Evolutionary conservation across 2,113 vertebrate species (phyloP), one percentile per base, ranked within the genome.

Genomic region (Coracopsis vasa): DNA sequence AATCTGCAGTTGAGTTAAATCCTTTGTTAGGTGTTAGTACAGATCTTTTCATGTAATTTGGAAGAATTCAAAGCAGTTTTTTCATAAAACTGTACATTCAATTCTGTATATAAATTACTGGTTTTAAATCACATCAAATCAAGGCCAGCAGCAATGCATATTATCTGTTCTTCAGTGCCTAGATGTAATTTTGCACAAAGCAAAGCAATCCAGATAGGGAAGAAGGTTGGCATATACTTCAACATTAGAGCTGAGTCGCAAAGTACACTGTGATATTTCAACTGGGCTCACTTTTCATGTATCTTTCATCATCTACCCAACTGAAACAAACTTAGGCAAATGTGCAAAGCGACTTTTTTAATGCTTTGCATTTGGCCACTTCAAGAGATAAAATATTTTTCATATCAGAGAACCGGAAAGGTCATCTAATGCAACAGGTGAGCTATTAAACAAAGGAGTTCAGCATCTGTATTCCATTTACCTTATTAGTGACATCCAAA

Each of bases 401-500:
- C 16, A 3, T 25, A 61, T 13, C 21, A 33, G 24, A 81, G 56
- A 82, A 75, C 10, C 69, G 39, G 20, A 79, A 83, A 73, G 25
- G 33, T 44, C 31, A 89, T 25, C 18, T 41, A 74, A 92, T 47
- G 11, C 24, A 71, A 41, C 2, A 51, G 16, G 24, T 45, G 10
- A 92, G 28, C 41, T 85, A 79, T 53, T 75, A 64, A 60, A 37
- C 7, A 28, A 28, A 3, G 6, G 12, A 13, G 2, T 51, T 44
- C 12, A 35, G n/a, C 8, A 45, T 2, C 16, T 4, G 2, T 18
- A n/a, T 61, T 80, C 4, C 39, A 60, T 31, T 93, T 88, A 99
- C 99, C 98, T 99, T 99, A 97, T 99, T 99, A 65, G 98, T 97
- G 41, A 99, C 91, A 97, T 99, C 99, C 50, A 99, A 96, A 94